A percentile compares a stretch with the other conserved stretches of the same genome.
These are phyloP conservation scores for Pseudachorutes palmiensis DNA, from an alignment of 1,140 invertebrate species.

Conservation along the genomic window DNA sequence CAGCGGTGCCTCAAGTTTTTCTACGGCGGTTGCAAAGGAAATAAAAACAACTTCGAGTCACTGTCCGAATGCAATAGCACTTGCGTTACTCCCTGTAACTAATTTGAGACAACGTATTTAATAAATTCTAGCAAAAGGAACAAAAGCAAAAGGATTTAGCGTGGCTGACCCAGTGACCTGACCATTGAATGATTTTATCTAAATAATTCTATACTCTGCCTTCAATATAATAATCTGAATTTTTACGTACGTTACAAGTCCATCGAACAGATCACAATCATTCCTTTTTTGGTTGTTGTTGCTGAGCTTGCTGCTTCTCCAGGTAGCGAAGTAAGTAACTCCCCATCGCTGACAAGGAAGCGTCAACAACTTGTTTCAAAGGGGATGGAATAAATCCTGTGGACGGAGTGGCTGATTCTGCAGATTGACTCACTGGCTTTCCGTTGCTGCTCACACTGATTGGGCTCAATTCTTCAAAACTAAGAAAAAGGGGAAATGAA, in stretches of 20 bases:
- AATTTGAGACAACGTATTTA: no score
- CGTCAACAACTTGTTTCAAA: neutral
- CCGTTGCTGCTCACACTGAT: neutral
- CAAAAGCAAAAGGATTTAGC: no score
- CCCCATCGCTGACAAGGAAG: neutral
- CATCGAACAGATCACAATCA: neutral
- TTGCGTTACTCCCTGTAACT: neutral
- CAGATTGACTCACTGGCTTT: neutral
- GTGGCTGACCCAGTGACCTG: no score
- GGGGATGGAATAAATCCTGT: neutral
- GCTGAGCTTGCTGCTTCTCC: neutral
- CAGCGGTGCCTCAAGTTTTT: neutral
- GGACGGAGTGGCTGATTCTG: neutral
- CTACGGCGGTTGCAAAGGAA: conserved; percentile 7
- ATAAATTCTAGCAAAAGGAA: no score
- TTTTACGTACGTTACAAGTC: neutral
- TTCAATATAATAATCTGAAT: neutral
- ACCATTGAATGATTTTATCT: neutral
- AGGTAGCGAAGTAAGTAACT: neutral
- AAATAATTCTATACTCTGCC: neutral
- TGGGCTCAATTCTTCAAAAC: neutral
- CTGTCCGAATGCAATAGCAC: neutral
- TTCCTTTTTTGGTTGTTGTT: neutral
- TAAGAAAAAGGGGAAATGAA: conserved; percentile 19
- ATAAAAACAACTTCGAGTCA: conserved; percentile 1